Evolutionary conservation across 2,888 invertebrate species (phyloP).

Genomic region (Achlya flavicornis): DNA sequence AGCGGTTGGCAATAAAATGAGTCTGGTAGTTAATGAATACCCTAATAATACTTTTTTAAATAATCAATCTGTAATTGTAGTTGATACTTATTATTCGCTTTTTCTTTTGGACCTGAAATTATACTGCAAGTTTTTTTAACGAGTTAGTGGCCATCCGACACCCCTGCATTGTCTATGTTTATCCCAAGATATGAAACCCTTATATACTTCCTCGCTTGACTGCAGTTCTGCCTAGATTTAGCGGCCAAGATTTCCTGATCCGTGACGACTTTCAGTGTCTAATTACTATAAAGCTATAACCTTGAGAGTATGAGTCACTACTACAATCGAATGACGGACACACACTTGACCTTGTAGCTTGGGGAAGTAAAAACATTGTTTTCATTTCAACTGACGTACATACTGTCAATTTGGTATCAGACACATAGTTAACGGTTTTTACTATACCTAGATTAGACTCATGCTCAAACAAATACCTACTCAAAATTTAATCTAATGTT

Average conservation of each 20-base stretch:
- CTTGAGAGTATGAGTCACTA: not conserved
- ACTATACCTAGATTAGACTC: too few species aligned
- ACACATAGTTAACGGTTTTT: too few species aligned
- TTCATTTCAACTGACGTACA: not conserved
- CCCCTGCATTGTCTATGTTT: not conserved
- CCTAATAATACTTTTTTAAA: too few species aligned
- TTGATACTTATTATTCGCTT: too few species aligned
- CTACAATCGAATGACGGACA: not conserved
- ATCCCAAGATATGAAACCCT: not conserved
- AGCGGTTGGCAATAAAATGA: too few species aligned
- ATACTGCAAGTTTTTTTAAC: too few species aligned
- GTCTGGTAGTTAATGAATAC: too few species aligned
- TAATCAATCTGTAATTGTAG: too few species aligned
- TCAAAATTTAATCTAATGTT: too few species aligned
- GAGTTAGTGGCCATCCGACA: too few species aligned
- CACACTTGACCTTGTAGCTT: not conserved
- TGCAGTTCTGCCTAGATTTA: slow-evolving; percentile 1
- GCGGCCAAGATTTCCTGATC: not conserved
- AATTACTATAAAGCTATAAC: slow-evolving; percentile 4
- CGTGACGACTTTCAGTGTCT: slow-evolving; percentile 5
- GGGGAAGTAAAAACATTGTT: slow-evolving; percentile 1
- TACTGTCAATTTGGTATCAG: not conserved
- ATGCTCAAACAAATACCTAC: too few species aligned
- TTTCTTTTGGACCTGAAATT: too few species aligned
- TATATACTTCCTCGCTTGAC: not conserved